A percentile compares a stretch with the other conserved stretches of the same genome.
phyloP scores from a whole-genome alignment of 2,888 invertebrate species.

The Syritta pipiens region DNA sequence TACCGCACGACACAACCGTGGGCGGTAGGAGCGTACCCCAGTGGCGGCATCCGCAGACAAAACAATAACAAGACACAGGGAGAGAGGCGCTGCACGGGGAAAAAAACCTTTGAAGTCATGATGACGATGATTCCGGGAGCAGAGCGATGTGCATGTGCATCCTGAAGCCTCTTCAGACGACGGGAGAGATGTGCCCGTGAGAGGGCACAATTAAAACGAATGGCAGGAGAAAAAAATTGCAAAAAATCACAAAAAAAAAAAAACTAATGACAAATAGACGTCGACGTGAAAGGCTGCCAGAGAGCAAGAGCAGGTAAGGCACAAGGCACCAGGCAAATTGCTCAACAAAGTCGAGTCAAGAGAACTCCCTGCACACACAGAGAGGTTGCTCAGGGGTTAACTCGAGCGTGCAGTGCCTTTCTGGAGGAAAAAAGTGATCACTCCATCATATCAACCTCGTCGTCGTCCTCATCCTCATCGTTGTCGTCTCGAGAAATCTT shows the following conservation, averaged over 20 bases:
- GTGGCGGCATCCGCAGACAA: constrained; percentile 63
- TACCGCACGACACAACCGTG: constrained; percentile 56
- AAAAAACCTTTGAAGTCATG: constrained; percentile 61
- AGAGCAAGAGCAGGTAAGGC: too few relatives aligned
- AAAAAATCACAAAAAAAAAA: constrained; percentile 39
- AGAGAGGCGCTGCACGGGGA: not conserved
- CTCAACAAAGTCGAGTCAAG: constrained; percentile 20
- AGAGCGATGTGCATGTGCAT: constrained; percentile 48
- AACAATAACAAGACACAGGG: constrained; percentile 59
- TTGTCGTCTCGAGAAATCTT: not conserved
- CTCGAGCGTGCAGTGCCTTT: constrained; percentile 49
- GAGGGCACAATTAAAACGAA: constrained; percentile 21
- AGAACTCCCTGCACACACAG: not conserved
- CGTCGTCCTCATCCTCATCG: constrained; percentile 25
- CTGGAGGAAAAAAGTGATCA: not conserved
- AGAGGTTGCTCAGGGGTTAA: constrained; percentile 61
- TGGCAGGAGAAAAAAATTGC: too few relatives aligned
- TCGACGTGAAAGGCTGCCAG: constrained; percentile 1
- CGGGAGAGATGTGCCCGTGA: constrained; percentile 23
- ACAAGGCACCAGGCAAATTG: constrained; percentile 33
- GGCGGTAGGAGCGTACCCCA: constrained; percentile 33
- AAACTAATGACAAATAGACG: constrained; percentile 37
- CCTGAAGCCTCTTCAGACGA: constrained; percentile 62
- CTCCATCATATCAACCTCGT: constrained; percentile 39
- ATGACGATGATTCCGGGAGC: constrained; percentile 48